These are phyloP conservation scores for Unio delphinus DNA, from an alignment of 2,888 invertebrate species.

Conservation along the genomic window DNA sequence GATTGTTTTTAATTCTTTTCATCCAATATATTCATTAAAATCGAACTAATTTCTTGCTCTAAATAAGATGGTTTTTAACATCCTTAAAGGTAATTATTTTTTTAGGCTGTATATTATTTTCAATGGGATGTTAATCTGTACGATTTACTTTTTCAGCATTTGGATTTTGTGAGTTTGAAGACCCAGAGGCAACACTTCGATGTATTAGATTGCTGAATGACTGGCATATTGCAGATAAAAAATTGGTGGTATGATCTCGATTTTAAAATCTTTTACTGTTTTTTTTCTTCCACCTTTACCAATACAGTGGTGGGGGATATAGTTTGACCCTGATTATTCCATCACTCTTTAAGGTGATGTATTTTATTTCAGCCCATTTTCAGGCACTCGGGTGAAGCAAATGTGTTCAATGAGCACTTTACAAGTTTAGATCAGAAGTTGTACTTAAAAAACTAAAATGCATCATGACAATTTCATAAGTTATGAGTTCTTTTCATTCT, in stretches of 20 bases:
- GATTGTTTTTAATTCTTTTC: not conserved
- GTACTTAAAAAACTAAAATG: no score
- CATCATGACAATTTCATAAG: no score
- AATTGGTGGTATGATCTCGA: conserved; percentile 83
- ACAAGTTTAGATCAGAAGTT: no score
- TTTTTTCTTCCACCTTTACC: no score
- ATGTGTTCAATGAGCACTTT: no score
- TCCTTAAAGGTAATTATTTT: no score
- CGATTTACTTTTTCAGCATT: conserved; percentile 43
- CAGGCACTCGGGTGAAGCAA: no score
- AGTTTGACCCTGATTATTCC: no score
- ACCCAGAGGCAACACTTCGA: conserved; percentile 94
- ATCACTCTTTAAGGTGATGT: no score
- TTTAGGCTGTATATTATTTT: not conserved
- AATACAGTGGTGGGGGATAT: no score
- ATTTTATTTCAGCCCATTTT: no score
- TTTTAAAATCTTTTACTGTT: not conserved
- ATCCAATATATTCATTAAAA: not conserved
- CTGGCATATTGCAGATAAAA: conserved; percentile 92
- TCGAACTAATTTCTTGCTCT: not conserved
- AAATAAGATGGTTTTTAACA: not conserved
- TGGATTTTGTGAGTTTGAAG: conserved; percentile 83
- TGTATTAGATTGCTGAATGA: conserved; percentile 93
- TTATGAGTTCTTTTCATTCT: no score
- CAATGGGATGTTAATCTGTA: not conserved